Evolutionary conservation across 1,140 invertebrate genomes (phyloP).

Genomic region (Aethina tumida): DNA sequence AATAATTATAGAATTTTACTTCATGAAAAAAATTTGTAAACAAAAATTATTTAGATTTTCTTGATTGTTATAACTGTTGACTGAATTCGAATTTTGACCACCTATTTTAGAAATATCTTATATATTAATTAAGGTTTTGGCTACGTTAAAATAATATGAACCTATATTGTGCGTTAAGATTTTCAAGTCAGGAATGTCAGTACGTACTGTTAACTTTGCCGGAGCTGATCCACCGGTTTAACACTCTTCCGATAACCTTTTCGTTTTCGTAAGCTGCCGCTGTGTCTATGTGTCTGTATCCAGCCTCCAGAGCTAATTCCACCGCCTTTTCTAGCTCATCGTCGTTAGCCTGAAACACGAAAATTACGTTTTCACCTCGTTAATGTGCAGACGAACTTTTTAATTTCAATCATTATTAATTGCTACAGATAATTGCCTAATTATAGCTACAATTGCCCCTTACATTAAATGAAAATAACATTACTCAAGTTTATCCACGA

Average conservation of each 20-base stretch:
- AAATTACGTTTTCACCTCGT: too few relatives aligned
- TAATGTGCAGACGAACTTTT: too few relatives aligned
- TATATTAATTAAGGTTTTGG: background rate
- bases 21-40: background rate
- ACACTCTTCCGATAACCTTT: slow-evolving; percentile 61
- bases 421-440: too few relatives aligned
- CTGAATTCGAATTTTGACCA: background rate
- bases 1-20: slow-evolving; percentile 1
- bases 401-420: too few relatives aligned
- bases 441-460: too few relatives aligned
- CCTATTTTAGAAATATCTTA: background rate
- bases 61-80: background rate
- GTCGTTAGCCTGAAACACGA: slow-evolving; percentile 51
- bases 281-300: slow-evolving; percentile 74
- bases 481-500: too few relatives aligned
- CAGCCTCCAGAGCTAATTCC: slow-evolving; percentile 49
- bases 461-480: too few relatives aligned
- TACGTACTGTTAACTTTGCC: slow-evolving; percentile 54
- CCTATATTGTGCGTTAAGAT: background rate
- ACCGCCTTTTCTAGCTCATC: slow-evolving; percentile 61
- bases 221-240: slow-evolving; percentile 62
- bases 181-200: background rate
- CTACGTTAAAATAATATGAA: background rate
- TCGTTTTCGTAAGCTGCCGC: slow-evolving; percentile 77
- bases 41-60: background rate